Percentiles rank a stretch among this genome's conserved stretches.
phyloP scores from a whole-genome alignment of 2,888 invertebrate species.

The Sturmia bella region DNA sequence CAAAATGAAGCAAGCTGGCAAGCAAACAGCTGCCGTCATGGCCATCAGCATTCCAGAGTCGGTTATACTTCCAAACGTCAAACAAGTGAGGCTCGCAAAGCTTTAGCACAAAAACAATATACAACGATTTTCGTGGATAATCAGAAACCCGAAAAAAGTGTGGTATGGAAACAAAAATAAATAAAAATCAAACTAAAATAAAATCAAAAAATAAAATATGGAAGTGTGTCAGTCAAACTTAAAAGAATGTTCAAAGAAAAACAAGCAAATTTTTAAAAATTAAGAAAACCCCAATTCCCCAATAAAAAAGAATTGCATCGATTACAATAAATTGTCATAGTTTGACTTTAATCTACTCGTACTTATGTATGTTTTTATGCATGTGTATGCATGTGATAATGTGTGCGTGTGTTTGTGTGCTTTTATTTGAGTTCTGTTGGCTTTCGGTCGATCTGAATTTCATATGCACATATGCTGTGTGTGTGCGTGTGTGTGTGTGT shows the following conservation, averaged over 20 bases:
- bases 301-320: conserved; percentile 61
- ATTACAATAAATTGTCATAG: conserved; percentile 66
- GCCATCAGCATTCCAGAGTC: conserved; percentile 70
- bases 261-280: conserved; percentile 31
- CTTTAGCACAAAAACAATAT: conserved; percentile 39
- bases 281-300: conserved; percentile 29
- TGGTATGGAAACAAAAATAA: conserved; percentile 52
- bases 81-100: conserved; percentile 67
- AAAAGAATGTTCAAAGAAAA: conserved; percentile 38
- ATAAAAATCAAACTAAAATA: conserved; percentile 17
- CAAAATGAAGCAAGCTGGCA: conserved; percentile 57
- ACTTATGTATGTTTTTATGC: conserved; percentile 39
- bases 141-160: conserved; percentile 41
- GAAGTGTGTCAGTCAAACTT: conserved; percentile 52
- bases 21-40: conserved; percentile 69
- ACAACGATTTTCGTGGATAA: conserved; percentile 54
- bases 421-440: conserved; percentile 28
- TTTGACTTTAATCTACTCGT: conserved; percentile 60
- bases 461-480: conserved; percentile 4
- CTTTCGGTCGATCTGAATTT: conserved; percentile 50
- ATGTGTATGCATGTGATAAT: conserved; percentile 21
- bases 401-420: conserved; percentile 20
- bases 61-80: conserved; percentile 69
- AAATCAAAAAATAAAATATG: conserved; percentile 41
- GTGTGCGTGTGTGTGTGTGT: conserved; percentile 34